Conservation (phyloP, 2,797 vertebrate species). For the Ciconia nigra region DNA sequence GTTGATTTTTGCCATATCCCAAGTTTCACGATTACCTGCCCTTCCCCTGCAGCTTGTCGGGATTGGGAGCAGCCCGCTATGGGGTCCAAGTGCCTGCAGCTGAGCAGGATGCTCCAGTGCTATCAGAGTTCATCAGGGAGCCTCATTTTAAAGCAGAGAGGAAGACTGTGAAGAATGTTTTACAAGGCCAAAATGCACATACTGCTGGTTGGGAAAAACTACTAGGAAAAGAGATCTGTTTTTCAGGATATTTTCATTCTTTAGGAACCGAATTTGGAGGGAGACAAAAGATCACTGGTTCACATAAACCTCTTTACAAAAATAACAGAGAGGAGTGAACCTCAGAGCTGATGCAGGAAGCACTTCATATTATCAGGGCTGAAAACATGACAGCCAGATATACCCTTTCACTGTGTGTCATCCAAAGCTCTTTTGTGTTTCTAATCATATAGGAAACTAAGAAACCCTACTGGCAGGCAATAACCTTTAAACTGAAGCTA, state of each 20-base stretch:
- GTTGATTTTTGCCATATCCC: neutral
- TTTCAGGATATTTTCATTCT: neutral
- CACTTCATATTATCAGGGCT: neutral
- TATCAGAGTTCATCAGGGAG: neutral
- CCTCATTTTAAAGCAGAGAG: neutral
- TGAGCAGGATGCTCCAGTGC: neutral
- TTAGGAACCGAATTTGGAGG: neutral
- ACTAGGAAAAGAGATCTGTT: neutral
- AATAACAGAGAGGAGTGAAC: neutral
- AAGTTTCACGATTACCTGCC: neutral
- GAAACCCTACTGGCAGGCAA: neutral
- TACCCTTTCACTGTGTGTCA: neutral
- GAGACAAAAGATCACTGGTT: neutral
- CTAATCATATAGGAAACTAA: neutral
- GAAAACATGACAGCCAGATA: neutral
- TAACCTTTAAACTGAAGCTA: neutral
- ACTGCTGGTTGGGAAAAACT: neutral
- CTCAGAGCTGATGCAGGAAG: neutral
- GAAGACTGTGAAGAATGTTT: neutral
- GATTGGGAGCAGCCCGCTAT: rapidly evolving
- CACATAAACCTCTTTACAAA: neutral
- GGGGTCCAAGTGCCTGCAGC: neutral
- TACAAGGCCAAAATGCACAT: rapidly evolving
- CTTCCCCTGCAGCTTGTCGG: rapidly evolving
- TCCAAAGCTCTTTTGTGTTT: neutral